phyloP scores from a whole-genome alignment of 2,113 vertebrate species.

The Tenebrosternarchus preto region DNA sequence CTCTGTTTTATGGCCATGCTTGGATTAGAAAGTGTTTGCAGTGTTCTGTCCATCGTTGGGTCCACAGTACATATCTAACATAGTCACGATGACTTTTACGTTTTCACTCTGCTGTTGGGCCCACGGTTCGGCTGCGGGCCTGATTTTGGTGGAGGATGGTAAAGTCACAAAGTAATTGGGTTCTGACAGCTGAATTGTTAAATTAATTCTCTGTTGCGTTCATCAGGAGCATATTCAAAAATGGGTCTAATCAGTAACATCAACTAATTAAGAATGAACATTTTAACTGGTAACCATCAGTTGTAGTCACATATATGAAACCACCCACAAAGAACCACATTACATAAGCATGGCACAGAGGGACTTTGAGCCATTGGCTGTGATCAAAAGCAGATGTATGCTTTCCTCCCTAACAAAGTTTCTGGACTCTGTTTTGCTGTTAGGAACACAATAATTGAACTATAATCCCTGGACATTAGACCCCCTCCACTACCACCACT shows the following conservation, averaged over 20 bases:
- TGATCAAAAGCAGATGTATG: slow-evolving; percentile 41
- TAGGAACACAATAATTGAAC: slow-evolving; percentile 34
- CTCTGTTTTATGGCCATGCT: slow-evolving; percentile 48
- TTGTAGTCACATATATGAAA: slow-evolving; percentile 26
- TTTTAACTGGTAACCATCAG: slow-evolving; percentile 30
- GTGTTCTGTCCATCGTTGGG: slow-evolving; percentile 21
- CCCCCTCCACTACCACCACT: background rate
- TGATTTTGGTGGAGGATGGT: background rate
- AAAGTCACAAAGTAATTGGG: slow-evolving; percentile 23
- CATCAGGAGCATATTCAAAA: slow-evolving; percentile 17
- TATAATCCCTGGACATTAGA: slow-evolving; percentile 13
- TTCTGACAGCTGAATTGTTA: background rate
- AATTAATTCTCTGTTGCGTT: slow-evolving; percentile 29
- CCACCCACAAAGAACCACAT: slow-evolving; percentile 2
- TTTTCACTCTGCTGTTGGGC: background rate
- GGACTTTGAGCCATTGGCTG: slow-evolving; percentile 11
- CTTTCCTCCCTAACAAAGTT: slow-evolving; percentile 42
- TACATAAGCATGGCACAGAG: slow-evolving; percentile 18
- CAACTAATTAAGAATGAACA: slow-evolving; percentile 32
- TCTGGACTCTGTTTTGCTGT: slow-evolving; percentile 26
- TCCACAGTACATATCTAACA: background rate
- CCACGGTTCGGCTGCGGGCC: slow-evolving; percentile 10
- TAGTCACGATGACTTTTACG: slow-evolving; percentile 8
- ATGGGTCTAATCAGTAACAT: slow-evolving; percentile 32
- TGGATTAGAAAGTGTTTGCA: slow-evolving; percentile 46